phyloP scores from a whole-genome alignment of 2,888 invertebrate species.

The Macaria notata region DNA sequence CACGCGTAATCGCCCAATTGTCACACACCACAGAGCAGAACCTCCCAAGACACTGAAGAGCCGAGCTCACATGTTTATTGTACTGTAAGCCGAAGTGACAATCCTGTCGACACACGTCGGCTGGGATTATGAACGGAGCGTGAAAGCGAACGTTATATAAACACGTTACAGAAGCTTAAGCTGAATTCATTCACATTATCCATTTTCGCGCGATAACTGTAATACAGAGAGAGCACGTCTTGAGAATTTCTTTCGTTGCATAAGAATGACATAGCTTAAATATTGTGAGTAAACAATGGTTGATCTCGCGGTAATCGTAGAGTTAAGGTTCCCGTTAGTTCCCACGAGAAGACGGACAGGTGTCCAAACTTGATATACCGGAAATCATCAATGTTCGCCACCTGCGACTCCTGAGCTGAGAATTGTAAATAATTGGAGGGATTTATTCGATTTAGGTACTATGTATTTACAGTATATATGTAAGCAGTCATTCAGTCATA shows the following conservation, averaged over 20 bases:
- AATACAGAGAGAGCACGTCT: conserved; percentile 17
- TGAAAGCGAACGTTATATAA: conserved; percentile 61
- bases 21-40: conserved; percentile 24
- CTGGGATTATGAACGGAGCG: conserved; percentile 37
- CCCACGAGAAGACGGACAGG: conserved; percentile 69
- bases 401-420: conserved; percentile 52
- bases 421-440: conserved; percentile 14
- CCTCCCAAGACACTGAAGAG: conserved; percentile 14
- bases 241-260: conserved; percentile 22
- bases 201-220: conserved; percentile 16
- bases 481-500: no score
- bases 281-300: conserved; percentile 28
- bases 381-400: conserved; percentile 58
- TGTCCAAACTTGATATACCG: conserved; percentile 75
- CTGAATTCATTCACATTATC: conserved; percentile 13
- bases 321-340: conserved; percentile 57
- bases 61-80: conserved; percentile 11
- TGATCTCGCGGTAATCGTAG: conserved; percentile 32
- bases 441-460: no score
- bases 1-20: conserved; percentile 35
- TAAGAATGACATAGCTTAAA: conserved; percentile 20
- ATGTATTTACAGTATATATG: no score
- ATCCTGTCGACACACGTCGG: conserved; percentile 17
- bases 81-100: conserved; percentile 18
- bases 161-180: conserved; percentile 38